Evolutionary conservation across 2,888 invertebrate species (phyloP), one percentile per base, ranked within the genome.

Genomic region (Labia minor): DNA sequence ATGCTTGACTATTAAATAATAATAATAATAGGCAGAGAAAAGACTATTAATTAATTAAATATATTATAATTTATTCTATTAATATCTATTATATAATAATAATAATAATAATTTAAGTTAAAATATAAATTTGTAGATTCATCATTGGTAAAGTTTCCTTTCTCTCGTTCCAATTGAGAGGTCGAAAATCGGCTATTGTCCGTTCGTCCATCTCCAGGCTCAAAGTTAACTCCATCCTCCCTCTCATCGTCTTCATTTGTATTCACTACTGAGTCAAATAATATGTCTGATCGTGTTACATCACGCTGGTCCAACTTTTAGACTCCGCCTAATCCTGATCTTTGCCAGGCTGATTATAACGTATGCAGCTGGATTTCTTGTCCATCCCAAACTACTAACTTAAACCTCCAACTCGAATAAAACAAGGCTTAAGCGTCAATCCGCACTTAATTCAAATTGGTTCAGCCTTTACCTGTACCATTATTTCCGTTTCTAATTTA

Each of bases 281-380:
- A 49, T 49, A 49, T 49, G 49, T 49, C 49, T 49, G 49, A 49
- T 49, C 49, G 49, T 49, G 49, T 49, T 49, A 49, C 49, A 49
- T 49, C 49, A 49, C 3, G 26, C 26, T 8, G 26, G 49, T 4
- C 49, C n/a, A 49, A 49, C 49, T 49, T 49, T 49, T 49, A 2
- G 49, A n/a, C 49, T 49, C 49, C 16, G 2, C n/a, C 49, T 49
- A 49, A 49, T 49, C 49, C 49, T 49, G 49, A 49, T 49, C 49
- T 49, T 49, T 49, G 49, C 49, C 49, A 49, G 14, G n/a, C 14
- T 16, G 49, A 49, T 49, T 49, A 49, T 49, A 49, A 49, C 49
- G 16, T 49, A 16, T 49, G 16, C 49, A 3, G 49, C 49, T 49
- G 49, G 49, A 49, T 49, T 49, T 49, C 49, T 49, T 49, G 49